Base-by-base conservation (phyloP, 2,113 vertebrate genomes). In the Pseudorasbora parva region DNA sequence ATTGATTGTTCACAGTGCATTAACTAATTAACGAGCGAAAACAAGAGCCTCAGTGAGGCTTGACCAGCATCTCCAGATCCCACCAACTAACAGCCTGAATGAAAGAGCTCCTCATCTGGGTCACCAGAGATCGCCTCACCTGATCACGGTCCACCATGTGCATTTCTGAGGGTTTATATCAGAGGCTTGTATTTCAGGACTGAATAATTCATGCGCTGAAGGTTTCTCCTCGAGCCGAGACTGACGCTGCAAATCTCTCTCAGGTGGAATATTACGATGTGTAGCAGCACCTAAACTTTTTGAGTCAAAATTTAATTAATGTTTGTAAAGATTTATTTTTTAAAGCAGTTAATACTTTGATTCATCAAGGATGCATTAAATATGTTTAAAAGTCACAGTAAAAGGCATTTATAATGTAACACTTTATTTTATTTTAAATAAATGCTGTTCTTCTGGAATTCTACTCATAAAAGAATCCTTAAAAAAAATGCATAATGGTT, bases 11-110 rank as follows among this genome's bases (percentile, higher is more conserved):
- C 51, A 2, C 51, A 54, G 17, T 54, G 51, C 17, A 8, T 54
- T 54, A 19, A 54, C 51, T 54, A 2, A 54, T 19, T 19, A 51
- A 51, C n/a, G 3, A 11, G 14, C 19, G 7, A 47, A 17, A 64
- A 64, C 5, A 77, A 33, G 30, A 86, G 84, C 84, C 76, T 21
- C 21, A 54, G 23, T 79, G 54, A 83, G 54, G 17, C 37, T n/a
- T 56, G 68, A 60, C 49, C 41, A n/a, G 4, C 49, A 27, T 27
- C 23, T 43, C 43, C 23, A 83, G 56, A 57, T 23, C 19, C 37
- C 51, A n/a, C 62, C 37, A 23, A 78, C 47, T 78, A 49, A n/a
- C 23, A 37, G 7, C 4, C 68, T 59, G 11, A 75, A 72, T 73
- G 12, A 64, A 74, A 56, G 14, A 68, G 60, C 19, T 81, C 54